Percentiles rank a stretch among this genome's conserved stretches.
Conservation (phyloP, 2,888 invertebrate species). For the Folsomia manolachei region DNA sequence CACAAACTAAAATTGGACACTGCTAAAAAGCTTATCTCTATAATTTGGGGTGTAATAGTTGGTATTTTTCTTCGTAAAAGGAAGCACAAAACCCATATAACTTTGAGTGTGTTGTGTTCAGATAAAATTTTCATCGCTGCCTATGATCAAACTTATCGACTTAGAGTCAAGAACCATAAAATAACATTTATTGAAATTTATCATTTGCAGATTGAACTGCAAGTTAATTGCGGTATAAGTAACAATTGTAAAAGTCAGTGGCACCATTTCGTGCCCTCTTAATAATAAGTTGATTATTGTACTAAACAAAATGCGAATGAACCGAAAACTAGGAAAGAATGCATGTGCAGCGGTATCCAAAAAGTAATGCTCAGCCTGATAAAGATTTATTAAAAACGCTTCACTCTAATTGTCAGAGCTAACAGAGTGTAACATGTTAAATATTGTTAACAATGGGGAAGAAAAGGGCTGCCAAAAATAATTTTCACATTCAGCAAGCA, state of each 20-base stretch:
- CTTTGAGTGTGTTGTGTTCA: background rate
- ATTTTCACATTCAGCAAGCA: background rate
- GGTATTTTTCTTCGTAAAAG: background rate
- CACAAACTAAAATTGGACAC: background rate
- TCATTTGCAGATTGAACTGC: too few relatives aligned
- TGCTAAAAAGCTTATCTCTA: background rate
- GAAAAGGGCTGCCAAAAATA: background rate
- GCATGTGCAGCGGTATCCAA: background rate
- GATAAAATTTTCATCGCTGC: background rate
- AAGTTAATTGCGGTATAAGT: too few relatives aligned
- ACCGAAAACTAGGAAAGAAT: background rate
- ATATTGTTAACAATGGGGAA: background rate
- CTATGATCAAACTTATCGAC: background rate
- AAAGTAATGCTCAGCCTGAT: background rate
- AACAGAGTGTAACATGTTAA: background rate
- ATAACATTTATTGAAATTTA: too few relatives aligned
- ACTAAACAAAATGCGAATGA: background rate
- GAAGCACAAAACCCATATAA: background rate
- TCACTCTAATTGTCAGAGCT: background rate
- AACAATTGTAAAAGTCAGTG: too few relatives aligned
- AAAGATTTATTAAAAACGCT: background rate
- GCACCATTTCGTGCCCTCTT: background rate
- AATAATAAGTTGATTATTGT: background rate
- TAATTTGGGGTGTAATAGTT: background rate
- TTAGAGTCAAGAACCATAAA: background rate